These are phyloP conservation scores for Carposina sasakii DNA, from an alignment of 1,140 invertebrate genomes.

Conservation along the genomic window DNA sequence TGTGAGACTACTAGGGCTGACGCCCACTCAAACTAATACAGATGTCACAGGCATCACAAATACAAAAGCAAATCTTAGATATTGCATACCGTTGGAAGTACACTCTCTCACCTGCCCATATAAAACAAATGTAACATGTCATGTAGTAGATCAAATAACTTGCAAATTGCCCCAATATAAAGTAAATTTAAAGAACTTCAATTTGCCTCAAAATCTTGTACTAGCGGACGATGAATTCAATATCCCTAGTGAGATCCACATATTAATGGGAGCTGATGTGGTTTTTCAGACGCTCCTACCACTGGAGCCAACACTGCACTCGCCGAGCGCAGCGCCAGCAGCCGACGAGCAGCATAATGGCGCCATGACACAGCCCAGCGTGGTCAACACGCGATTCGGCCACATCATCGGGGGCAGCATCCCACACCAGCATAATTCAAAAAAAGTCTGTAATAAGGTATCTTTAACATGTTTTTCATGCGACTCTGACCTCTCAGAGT, in stretches of 20 bases:
- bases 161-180: neutral
- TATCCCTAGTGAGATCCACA: neutral
- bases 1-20: neutral
- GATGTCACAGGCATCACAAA: neutral
- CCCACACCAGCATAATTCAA: neutral
- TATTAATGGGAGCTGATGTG: neutral
- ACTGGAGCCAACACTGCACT: neutral
- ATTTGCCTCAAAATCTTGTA: neutral
- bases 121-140: neutral
- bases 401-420: constrained; percentile 1
- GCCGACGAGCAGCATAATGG: neutral
- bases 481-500: neutral
- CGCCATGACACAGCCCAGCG: no score
- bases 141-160: neutral
- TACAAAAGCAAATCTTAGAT: neutral
- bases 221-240: neutral
- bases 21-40: neutral
- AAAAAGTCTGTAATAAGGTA: neutral
- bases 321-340: neutral
- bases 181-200: neutral
- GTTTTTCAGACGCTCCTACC: neutral
- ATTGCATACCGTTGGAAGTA: neutral
- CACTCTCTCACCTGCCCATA: neutral
- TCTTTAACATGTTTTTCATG: no score
- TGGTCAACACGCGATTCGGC: constrained; percentile 7